Conservation (phyloP, 30 jellyfish, hydroid and myxozoan species). For the Haliclystus octoradiatus region DNA sequence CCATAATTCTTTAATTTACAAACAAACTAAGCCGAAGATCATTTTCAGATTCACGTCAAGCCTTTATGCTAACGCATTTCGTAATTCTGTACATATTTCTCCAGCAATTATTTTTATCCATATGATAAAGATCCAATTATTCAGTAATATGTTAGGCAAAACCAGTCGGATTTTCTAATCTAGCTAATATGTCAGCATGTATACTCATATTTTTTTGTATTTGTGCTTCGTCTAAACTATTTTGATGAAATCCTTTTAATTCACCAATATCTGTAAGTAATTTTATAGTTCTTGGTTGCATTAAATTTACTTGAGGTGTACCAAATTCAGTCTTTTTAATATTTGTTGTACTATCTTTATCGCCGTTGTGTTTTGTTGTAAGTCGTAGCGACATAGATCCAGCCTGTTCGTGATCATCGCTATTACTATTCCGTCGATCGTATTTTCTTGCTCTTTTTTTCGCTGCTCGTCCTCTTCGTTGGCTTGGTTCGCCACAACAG, state of each 20-base stretch:
- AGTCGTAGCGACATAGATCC: neutral
- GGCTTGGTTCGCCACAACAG: neutral
- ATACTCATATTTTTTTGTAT: conserved; percentile 54
- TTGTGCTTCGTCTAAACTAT: conserved; percentile 64
- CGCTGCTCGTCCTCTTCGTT: neutral
- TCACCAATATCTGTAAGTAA: conserved; percentile 85
- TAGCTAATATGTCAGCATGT: conserved; percentile 88
- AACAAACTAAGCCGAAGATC: too few relatives aligned
- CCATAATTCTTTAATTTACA: too few relatives aligned
- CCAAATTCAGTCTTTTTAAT: neutral
- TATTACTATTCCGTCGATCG: neutral
- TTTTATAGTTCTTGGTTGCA: conserved; percentile 71
- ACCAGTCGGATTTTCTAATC: conserved; percentile 81
- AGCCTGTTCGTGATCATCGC: neutral
- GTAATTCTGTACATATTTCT: too few relatives aligned
- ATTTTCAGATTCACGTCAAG: too few relatives aligned
- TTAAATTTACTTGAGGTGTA: conserved; percentile 54
- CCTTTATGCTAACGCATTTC: too few relatives aligned
- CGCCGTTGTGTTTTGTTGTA: neutral
- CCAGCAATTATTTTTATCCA: too few relatives aligned
- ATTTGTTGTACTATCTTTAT: neutral
- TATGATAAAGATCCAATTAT: too few relatives aligned
- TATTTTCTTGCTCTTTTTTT: neutral
- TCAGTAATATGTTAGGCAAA: conserved; percentile 33
- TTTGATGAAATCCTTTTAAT: conserved; percentile 49